Evolutionary conservation across 2,113 vertebrate genomes (phyloP).

Genomic region (Mesoclemmys tuberculata): DNA sequence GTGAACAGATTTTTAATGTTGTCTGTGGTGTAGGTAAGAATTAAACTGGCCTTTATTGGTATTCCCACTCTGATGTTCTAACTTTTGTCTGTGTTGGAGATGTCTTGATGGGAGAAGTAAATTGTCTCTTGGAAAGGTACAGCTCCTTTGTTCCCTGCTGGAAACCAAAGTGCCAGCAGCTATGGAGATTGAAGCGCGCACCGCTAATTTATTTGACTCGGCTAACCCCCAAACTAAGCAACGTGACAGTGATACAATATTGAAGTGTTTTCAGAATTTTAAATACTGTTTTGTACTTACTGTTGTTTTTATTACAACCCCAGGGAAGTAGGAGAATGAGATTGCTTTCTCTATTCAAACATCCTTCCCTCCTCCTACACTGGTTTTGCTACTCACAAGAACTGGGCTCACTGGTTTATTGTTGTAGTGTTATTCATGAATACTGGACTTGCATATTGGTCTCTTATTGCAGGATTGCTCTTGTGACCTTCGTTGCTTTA

Average conservation of each 20-base stretch:
- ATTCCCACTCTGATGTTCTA: neutral
- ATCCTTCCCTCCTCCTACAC: neutral
- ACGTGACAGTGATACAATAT: neutral
- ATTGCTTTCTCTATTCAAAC: neutral
- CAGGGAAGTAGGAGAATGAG: neutral
- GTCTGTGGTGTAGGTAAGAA: neutral
- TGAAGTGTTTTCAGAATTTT: neutral
- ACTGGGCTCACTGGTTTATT: neutral
- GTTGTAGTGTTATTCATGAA: conserved; percentile 13
- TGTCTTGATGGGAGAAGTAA: neutral
- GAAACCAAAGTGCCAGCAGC: neutral
- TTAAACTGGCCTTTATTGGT: neutral
- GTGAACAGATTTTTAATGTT: neutral
- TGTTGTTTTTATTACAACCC: neutral
- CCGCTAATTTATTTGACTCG: neutral
- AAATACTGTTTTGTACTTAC: neutral
- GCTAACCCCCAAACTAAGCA: neutral
- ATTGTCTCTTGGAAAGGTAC: neutral
- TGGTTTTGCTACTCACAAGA: neutral
- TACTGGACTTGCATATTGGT: neutral
- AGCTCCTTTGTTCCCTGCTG: neutral
- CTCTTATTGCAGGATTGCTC: neutral
- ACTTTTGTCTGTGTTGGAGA: neutral
- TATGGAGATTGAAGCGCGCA: neutral
- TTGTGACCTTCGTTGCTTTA: neutral